Percentiles rank a stretch among this genome's conserved stretches.
These are phyloP conservation scores for Dendroctonus ponderosae DNA, from an alignment of 1,140 invertebrate genomes.

Conservation along the genomic window DNA sequence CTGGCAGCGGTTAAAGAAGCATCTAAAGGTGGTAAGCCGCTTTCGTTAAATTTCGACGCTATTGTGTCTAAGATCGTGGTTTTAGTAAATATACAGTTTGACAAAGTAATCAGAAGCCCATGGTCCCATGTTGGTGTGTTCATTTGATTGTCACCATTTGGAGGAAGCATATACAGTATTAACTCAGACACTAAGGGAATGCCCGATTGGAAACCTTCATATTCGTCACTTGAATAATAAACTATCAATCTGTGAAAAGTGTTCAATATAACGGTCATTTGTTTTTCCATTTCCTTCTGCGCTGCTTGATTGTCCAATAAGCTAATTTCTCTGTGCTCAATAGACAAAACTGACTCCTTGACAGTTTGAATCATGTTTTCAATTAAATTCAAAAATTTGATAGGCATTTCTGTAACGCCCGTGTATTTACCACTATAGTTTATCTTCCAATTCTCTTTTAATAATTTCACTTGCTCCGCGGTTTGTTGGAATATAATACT, in stretches of 20 bases:
- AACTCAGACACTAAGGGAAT: conserved; percentile 62
- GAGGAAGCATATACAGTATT: conserved; percentile 40
- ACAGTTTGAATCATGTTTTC: conserved; percentile 79
- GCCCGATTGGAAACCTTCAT: conserved; percentile 57
- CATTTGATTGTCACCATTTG: conserved; percentile 32
- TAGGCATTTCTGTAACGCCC: conserved; percentile 82
- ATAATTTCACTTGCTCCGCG: conserved; percentile 72
- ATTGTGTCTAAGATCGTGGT: conserved; percentile 72
- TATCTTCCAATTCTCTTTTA: conserved; percentile 88
- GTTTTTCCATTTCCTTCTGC: conserved; percentile 64
- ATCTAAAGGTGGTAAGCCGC: conserved; percentile 70
- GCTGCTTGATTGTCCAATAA: conserved; percentile 65
- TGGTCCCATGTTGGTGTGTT: conserved; percentile 69
- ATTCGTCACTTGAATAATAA: conserved; percentile 63
- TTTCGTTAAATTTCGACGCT: conserved; percentile 59
- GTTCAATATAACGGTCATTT: conserved; percentile 71
- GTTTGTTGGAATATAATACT: conserved; percentile 82
- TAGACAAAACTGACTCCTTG: conserved; percentile 77
- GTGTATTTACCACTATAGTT: conserved; percentile 78
- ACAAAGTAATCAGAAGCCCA: conserved; percentile 79
- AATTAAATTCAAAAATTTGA: conserved; percentile 78
- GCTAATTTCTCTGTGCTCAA: conserved; percentile 67
- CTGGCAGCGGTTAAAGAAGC: conserved; percentile 59
- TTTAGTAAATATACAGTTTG: conserved; percentile 85
- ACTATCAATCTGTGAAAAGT: conserved; percentile 64